These are phyloP conservation scores for Vireo griseus DNA, from an alignment of 2,797 vertebrate species.

Conservation along the genomic window DNA sequence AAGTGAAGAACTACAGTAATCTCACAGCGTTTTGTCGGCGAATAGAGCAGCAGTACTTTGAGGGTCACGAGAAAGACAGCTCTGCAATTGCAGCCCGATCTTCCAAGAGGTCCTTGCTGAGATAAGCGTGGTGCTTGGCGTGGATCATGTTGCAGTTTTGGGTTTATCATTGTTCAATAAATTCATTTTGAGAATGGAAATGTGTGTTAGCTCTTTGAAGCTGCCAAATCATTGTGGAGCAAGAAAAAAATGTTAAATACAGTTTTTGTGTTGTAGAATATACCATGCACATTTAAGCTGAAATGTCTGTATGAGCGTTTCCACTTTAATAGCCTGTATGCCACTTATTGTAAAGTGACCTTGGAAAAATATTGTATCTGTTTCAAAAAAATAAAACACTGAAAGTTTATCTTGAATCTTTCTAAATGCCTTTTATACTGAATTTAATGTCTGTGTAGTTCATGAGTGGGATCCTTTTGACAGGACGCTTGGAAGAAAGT, in stretches of 20 bases:
- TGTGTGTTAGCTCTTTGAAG: conserved; percentile 15
- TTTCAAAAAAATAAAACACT: conserved; percentile 54
- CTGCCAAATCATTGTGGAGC: conserved; percentile 45
- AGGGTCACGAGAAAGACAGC: conserved; percentile 76
- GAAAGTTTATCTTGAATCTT: conserved; percentile 72
- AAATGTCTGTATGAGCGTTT: neutral
- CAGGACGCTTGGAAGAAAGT: neutral
- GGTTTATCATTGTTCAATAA: neutral
- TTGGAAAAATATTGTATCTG: conserved; percentile 59
- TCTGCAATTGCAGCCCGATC: conserved; percentile 45
- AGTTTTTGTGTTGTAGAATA: conserved; percentile 30
- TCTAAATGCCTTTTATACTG: conserved; percentile 68
- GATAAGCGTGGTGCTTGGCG: neutral
- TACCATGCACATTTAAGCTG: conserved; percentile 15
- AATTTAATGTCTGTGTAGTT: conserved; percentile 9
- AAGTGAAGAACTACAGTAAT: conserved; percentile 91
- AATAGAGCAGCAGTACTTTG: conserved; percentile 94
- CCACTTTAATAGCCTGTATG: conserved; percentile 52
- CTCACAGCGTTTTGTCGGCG: conserved; percentile 91
- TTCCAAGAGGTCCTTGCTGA: conserved; percentile 58
- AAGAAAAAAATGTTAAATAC: neutral
- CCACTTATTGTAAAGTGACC: conserved; percentile 76
- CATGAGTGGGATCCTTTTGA: neutral
- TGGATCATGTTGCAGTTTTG: neutral
- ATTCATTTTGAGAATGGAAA: conserved; percentile 35